Evolutionary conservation across 1,140 invertebrate genomes (phyloP), one percentile per base, ranked within the genome.

Genomic region (Zaprionus africanus): DNA sequence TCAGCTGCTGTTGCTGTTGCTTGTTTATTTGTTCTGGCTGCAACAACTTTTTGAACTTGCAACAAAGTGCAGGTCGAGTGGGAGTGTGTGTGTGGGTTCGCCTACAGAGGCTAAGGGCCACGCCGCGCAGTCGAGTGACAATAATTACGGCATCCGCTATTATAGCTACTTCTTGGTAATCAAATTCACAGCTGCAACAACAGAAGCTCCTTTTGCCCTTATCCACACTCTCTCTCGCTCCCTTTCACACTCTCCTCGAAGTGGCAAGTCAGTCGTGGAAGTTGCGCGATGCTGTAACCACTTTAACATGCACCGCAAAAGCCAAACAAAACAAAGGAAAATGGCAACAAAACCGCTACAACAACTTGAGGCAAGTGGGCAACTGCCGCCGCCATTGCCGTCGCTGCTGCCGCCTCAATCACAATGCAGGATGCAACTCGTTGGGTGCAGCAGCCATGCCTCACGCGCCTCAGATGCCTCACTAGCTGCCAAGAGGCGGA

Each of bases 251-350:
- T 34, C 9, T 11, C 9, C 3, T 0, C 49, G 31, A 67, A 67
- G 71, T 54, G 46, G 64, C 63, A 68, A 59, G 22, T 66, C 38
- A 26, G 9, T 41, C 17, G 38, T 24, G 64, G 12, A 53, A 31
- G 56, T 49, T 68, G 71, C 34, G 54, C 46, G 58, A 57, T 65
- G 74, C 68, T 70, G 76, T 57, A 60, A 76, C 84, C 84, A 87
- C 84, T 87, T 87, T 81, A 88, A 77, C 85, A 88, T 90, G 84
- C 78, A 57, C 84, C 81, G 68, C 85, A 83, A 66, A 69, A 76
- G 53, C 61, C 51, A 78, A 74, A 65, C 51, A 76, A 81, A 84
- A 84, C 78, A 81, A 88, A 84, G 65, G 78, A 58, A 88, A 88
- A 82, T 84, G 81, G 78, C 85, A 84, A 78, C 84, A 72, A 78